A percentile compares a stretch with the other conserved stretches of the same genome.
Conservation (phyloP, 2,797 vertebrate species). For the Taeniopygia guttata region DNA sequence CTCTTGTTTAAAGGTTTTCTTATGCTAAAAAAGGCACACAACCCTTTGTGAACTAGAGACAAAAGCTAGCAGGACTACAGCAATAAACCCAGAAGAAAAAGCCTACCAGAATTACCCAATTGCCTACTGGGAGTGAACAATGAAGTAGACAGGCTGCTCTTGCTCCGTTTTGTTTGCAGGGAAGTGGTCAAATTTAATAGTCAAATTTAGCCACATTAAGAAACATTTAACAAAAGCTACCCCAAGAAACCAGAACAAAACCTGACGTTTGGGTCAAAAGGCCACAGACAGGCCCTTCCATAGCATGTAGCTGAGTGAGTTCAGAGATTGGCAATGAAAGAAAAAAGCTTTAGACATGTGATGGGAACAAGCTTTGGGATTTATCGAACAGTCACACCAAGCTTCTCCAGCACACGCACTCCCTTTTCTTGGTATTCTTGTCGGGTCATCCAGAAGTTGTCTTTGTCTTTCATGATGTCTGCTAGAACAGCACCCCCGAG, state of each 20-base stretch:
- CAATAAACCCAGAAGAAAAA: conserved; percentile 72
- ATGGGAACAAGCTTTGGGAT: conserved; percentile 64
- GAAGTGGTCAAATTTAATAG: conserved; percentile 73
- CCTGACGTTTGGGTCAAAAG: conserved; percentile 74
- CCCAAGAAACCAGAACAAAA: conserved; percentile 74
- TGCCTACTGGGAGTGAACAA: conserved; percentile 68
- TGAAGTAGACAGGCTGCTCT: conserved; percentile 66
- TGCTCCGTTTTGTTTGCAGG: conserved; percentile 67
- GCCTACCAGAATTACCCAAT: conserved; percentile 67
- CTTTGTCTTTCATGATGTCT: conserved; percentile 99
- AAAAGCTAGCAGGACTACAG: conserved; percentile 71
- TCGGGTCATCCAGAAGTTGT: conserved; percentile 99
- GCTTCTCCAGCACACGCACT: conserved; percentile 95
- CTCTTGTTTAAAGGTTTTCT: conserved; percentile 57
- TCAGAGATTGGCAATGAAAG: conserved; percentile 79
- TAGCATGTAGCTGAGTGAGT: conserved; percentile 73
- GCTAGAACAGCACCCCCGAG: conserved; percentile 95
- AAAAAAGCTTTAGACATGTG: conserved; percentile 65
- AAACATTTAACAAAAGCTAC: conserved; percentile 75
- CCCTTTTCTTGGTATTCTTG: conserved; percentile 98
- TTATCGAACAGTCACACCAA: conserved; percentile 99
- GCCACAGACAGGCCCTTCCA: conserved; percentile 72
- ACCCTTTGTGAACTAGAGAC: conserved; percentile 72
- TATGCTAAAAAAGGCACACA: conserved; percentile 74
- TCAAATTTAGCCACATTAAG: conserved; percentile 75